Evolutionary conservation across 2,113 vertebrate genomes (phyloP).

Genomic region (Vidua chalybeata): DNA sequence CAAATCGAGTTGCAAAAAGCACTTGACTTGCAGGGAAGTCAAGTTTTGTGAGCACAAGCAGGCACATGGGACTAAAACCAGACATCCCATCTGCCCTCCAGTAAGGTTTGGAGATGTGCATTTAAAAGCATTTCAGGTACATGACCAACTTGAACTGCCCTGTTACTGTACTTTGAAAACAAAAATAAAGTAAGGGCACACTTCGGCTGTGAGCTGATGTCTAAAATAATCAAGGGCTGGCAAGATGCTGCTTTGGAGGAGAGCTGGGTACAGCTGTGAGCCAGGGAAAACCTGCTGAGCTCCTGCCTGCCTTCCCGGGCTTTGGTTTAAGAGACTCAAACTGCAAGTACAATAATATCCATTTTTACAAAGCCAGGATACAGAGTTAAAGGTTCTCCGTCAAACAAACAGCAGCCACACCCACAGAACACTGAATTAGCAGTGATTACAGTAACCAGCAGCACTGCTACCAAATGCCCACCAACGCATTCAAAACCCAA

Average conservation of each 20-base stretch:
- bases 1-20: neutral
- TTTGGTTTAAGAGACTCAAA: neutral
- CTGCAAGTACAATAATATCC: neutral
- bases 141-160: neutral
- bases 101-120: neutral
- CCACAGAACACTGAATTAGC: fast-evolving
- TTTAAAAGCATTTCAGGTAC: neutral
- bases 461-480: neutral
- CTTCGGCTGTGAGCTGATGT: neutral
- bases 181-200: neutral
- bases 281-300: neutral
- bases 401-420: neutral
- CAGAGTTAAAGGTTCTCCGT: neutral
- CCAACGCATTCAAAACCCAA: neutral
- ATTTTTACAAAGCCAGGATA: neutral
- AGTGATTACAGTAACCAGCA: neutral
- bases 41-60: neutral
- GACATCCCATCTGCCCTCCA: neutral
- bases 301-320: neutral
- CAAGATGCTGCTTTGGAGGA: neutral
- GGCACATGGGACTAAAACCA: fast-evolving
- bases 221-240: neutral
- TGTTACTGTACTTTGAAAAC: neutral
- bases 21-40: neutral
- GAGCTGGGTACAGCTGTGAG: neutral